Conservation (phyloP, 2,888 invertebrate species). For the Rhorus exstirpatorius region DNA sequence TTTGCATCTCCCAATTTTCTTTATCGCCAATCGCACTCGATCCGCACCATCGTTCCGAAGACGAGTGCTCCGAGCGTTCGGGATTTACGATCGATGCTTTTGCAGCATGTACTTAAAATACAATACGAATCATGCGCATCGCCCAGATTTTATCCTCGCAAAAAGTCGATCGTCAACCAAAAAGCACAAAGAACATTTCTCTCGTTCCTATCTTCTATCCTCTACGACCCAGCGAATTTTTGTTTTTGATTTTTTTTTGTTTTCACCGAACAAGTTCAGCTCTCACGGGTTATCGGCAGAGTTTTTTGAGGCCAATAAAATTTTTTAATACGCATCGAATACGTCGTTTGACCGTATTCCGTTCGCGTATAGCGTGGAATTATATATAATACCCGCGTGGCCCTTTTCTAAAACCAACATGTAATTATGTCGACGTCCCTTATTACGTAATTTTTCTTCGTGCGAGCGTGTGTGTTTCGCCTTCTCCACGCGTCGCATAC, state of each 20-base stretch:
- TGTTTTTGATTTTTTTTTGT: conserved; percentile 3
- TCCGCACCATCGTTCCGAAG: conserved; percentile 60
- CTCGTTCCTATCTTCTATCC: conserved; percentile 5
- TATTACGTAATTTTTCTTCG: conserved; percentile 74
- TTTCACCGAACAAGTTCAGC: conserved; percentile 28
- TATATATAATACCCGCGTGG: conserved; percentile 80
- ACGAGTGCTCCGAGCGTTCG: conserved; percentile 28
- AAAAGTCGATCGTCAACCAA: conserved; percentile 31
- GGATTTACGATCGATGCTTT: conserved; percentile 34
- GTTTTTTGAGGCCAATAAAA: conserved; percentile 40
- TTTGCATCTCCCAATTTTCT: conserved; percentile 67
- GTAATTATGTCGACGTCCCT: conserved; percentile 85
- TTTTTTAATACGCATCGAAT: conserved; percentile 56
- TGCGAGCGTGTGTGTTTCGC: conserved; percentile 41
- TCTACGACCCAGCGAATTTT: background rate
- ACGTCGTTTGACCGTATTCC: conserved; percentile 61
- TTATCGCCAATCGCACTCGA: conserved; percentile 71
- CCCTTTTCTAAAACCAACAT: conserved; percentile 86
- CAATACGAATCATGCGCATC: background rate
- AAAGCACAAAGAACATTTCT: background rate
- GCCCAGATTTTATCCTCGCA: conserved; percentile 16
- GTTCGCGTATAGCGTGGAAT: conserved; percentile 78
- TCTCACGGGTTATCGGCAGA: conserved; percentile 16
- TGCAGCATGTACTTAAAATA: conserved; percentile 16
- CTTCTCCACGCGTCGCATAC: conserved; percentile 52